Conservation (phyloP, 2,888 invertebrate species). For the Acrobasis suavella region DNA sequence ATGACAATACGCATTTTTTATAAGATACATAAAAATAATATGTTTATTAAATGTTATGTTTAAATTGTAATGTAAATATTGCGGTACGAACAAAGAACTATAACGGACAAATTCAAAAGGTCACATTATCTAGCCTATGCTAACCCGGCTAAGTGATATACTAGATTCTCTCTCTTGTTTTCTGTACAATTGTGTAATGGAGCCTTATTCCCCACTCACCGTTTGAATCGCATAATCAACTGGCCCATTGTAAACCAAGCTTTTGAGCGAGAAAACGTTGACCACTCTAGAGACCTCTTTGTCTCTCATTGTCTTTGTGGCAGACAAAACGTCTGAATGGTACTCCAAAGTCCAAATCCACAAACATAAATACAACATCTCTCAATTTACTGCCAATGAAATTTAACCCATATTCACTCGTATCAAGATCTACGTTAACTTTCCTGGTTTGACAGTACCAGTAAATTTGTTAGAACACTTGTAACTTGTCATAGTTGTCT, state of each 20-base stretch:
- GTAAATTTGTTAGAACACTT: constrained; percentile 60
- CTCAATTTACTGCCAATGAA: constrained; percentile 31
- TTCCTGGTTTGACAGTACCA: constrained; percentile 29
- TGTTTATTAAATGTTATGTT: no score
- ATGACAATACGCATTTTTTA: no score
- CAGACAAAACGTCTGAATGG: constrained; percentile 67
- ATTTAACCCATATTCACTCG: constrained; percentile 37
- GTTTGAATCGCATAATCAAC: constrained; percentile 5
- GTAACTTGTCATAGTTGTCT: constrained; percentile 78
- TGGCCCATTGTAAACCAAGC: constrained; percentile 1
- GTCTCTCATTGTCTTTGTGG: constrained; percentile 73
- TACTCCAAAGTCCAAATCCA: constrained; percentile 46
- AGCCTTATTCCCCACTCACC: background rate
- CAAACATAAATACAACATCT: constrained; percentile 38
- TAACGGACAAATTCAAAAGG: no score
- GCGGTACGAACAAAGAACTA: no score
- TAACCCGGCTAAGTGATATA: no score
- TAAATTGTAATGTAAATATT: no score
- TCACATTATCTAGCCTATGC: no score
- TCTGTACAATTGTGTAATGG: no score
- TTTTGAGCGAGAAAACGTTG: constrained; percentile 58
- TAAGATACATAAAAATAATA: no score
- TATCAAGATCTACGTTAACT: constrained; percentile 34
- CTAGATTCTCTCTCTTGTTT: no score
- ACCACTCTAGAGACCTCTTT: constrained; percentile 73